These are phyloP conservation scores for Drosophila paranaensis DNA, from an alignment of 2,888 invertebrate genomes.

Conservation along the genomic window DNA sequence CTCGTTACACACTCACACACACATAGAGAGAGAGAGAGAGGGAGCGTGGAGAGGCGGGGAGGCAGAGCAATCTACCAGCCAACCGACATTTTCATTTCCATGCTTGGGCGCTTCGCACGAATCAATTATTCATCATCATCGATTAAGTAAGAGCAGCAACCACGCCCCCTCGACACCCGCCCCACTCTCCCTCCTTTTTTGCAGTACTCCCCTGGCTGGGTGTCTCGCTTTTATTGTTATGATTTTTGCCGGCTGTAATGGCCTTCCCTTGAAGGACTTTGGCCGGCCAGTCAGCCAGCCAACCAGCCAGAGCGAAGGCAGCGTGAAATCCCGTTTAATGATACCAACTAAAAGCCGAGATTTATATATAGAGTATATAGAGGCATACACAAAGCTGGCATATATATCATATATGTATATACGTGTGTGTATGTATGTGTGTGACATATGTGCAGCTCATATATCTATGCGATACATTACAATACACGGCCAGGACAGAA, in stretches of 20 bases:
- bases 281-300: constrained; percentile 24
- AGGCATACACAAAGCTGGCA: constrained; percentile 4
- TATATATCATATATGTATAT: constrained; percentile 13
- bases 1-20: constrained; percentile 63
- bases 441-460: constrained; percentile 46
- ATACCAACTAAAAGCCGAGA: constrained; percentile 70
- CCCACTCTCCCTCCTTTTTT: background rate
- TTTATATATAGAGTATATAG: constrained; percentile 34
- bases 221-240: constrained; percentile 74
- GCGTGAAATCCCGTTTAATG: constrained; percentile 58
- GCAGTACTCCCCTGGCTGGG: constrained; percentile 1
- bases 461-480: constrained; percentile 67
- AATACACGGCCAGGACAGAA: constrained; percentile 43
- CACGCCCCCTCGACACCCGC: constrained; percentile 3
- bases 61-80: constrained; percentile 46
- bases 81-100: constrained; percentile 77
- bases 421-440: constrained; percentile 3
- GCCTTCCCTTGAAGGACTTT: constrained; percentile 67
- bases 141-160: constrained; percentile 70
- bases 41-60: background rate
- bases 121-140: constrained; percentile 79
- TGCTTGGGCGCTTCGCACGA: constrained; percentile 79
- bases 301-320: constrained; percentile 17
- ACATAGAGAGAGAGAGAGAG: background rate
- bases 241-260: constrained; percentile 77